Evolutionary conservation across 2,113 vertebrate species (phyloP).

Genomic region (Gracilinanus agilis): DNA sequence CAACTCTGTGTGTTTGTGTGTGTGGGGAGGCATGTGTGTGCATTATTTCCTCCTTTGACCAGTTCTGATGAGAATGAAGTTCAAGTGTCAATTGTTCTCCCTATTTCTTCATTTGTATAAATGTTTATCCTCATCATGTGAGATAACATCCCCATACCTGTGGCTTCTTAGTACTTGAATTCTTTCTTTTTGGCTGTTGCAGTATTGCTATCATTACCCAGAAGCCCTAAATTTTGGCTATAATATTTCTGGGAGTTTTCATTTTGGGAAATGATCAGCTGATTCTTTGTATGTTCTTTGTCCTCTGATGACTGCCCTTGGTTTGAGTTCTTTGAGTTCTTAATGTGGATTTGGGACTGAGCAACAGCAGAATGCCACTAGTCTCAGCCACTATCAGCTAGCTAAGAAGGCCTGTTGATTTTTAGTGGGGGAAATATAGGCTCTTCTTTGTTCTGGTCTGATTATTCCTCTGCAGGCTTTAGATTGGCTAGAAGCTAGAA

Average conservation of each 20-base stretch:
- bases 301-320: not conserved
- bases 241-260: not conserved
- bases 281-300: not conserved
- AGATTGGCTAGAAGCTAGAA: not conserved
- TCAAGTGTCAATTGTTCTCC: too few species aligned
- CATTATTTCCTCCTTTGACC: too few species aligned
- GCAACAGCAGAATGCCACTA: not conserved
- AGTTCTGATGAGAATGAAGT: too few species aligned
- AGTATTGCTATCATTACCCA: not conserved
- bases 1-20: not conserved
- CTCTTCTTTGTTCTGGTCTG: too few species aligned
- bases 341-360: not conserved
- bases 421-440: not conserved
- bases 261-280: not conserved
- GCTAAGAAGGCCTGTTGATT: not conserved
- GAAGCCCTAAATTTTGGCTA: not conserved
- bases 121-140: too few species aligned
- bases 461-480: not conserved
- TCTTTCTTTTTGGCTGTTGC: too few species aligned
- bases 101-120: too few species aligned
- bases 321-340: not conserved
- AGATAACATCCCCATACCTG: too few species aligned
- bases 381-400: not conserved
- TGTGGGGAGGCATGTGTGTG: too few species aligned
- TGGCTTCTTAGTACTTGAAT: too few species aligned